Evolutionary conservation across 2,797 vertebrate species (phyloP), one percentile per base, ranked within the genome.

Genomic region (Hypotaenidia okinawae): DNA sequence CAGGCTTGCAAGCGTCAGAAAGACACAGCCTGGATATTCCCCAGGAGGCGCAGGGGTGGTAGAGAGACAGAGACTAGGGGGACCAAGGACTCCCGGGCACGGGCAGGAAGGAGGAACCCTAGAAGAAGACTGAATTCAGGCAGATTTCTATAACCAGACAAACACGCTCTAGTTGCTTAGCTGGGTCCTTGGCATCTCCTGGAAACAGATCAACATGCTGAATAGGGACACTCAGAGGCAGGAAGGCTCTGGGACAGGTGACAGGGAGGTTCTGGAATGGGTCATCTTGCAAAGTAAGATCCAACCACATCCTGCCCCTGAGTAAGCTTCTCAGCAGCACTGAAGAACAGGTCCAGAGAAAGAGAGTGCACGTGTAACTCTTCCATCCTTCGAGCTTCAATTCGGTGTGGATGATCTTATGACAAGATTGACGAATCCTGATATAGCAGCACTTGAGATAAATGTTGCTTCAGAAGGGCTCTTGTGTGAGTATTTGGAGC

Each of bases 391-490:
- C 4, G 52, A 39, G 77, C 41, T 69, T 14, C 6, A 23, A 2
- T 69, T 72, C 0, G 13, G 64, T 12, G 66, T 32, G n/a, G 85
- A 79, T 49, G 77, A 91, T 77, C 81, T 77, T 12, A 33, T 25
- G 41, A 88, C n/a, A 33, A 93, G 89, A 91, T 89, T 5, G 10
- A 75, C 63, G 69, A 70, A 73, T 89, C 93, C 92, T 74, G 85
- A 95, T 91, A 66, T 72, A 96, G 93, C 87, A 94, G 94, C 94
- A 91, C 94, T 96, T 5, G 5, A 96, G 91, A 93, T 82, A 90
- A 95, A 93, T 4, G 33, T 15, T 30, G 75, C 89, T 85, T 89
- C 85, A 82, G 52, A 88, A 96, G 88, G 59, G 74, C 85, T 52
- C 93, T 91, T 75, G 78, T 51, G 39, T 4, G 52, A 70, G 77